Evolutionary conservation across 2,888 invertebrate genomes (phyloP).

Genomic region (Rhorus exstirpatorius): DNA sequence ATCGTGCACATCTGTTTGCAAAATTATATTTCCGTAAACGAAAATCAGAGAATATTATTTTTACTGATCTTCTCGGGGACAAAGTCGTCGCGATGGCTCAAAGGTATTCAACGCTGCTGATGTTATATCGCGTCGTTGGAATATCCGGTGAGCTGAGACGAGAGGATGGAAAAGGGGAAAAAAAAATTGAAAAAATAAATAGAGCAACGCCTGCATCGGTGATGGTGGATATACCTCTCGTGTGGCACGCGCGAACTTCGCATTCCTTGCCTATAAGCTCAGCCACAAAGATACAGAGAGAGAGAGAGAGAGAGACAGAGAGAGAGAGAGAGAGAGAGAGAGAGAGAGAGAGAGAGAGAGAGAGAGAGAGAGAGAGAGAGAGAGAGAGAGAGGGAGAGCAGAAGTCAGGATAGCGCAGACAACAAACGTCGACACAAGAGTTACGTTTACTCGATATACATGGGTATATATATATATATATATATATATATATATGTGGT

Average conservation of each 20-base stretch:
- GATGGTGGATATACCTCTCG: slow-evolving; percentile 37
- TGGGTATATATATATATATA: slow-evolving; percentile 9
- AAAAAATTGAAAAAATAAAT: slow-evolving; percentile 3
- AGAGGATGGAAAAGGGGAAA: slow-evolving; percentile 11
- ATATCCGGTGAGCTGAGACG: slow-evolving; percentile 3
- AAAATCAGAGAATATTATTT: slow-evolving; percentile 26
- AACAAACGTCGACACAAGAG: slow-evolving; percentile 50
- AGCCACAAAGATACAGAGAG: slow-evolving; percentile 20
- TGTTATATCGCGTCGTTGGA: slow-evolving; percentile 50
- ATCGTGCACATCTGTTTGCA: slow-evolving; percentile 21
- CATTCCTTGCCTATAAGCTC: slow-evolving; percentile 63
- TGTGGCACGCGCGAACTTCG: slow-evolving; percentile 64
- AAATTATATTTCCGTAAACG: slow-evolving; percentile 22
- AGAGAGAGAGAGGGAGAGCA: not conserved
- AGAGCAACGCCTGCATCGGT: slow-evolving; percentile 46
- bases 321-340: not conserved
- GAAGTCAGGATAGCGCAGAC: slow-evolving; percentile 22
- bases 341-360: slow-evolving; percentile 3
- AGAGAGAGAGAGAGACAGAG: slow-evolving; percentile 3
- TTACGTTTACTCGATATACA: slow-evolving; percentile 36
- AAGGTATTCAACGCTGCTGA: slow-evolving; percentile 48
- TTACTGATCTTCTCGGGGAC: not conserved
- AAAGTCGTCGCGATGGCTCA: slow-evolving; percentile 27
- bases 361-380: not conserved
- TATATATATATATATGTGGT: not conserved